Base-by-base conservation (phyloP, 1,140 invertebrate genomes). In the Diuraphis noxia region DNA sequence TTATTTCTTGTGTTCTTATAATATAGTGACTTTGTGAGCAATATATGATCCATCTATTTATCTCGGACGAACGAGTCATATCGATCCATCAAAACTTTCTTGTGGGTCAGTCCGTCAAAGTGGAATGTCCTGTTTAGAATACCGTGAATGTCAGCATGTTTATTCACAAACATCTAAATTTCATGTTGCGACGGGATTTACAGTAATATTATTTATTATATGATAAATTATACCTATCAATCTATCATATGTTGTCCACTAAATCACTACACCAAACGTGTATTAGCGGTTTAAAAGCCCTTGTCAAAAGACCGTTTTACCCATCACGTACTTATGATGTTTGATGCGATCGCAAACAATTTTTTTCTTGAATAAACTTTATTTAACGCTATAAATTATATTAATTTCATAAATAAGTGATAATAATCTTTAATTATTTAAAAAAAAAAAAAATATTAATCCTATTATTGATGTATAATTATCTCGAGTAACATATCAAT, bases 61-160 rank as follows among this genome's bases (percentile, higher is more conserved):
- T 85, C 82, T 34, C 30, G 1, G n/a, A 85, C 43, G 23, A 49
- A 1, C 46, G n/a, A 49, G 84, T n/a, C 19, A 40, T 17, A n/a
- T 46, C 84, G 13, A 34, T 85, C 34, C 84, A 49, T 85, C 41
- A 85, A 85, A 85, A 49, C 43, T 85, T 43, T 85, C 43, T 36
- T 43, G n/a, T 34, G 84, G 43, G 41, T 43, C 41, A 49, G 30
- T 21, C 21, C 13, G 6, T 41, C n/a, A 6, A n/a, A 10, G 38
- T 41, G 41, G 40, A 0, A 7, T 46, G 40, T 40, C 23, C 82
- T 7, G 82, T 85, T 85, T 85, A 34, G 36, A 86, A 86, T 86
- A 86, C 38, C 23, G 43, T 19, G n/a, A 52, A 46, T 41, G 43
- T 86, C 84, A 52, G 46, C 41, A 36, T 23, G 46, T 36, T 52